Base-by-base conservation (phyloP, 2,888 invertebrate genomes). In the Conchocele bisecta region DNA sequence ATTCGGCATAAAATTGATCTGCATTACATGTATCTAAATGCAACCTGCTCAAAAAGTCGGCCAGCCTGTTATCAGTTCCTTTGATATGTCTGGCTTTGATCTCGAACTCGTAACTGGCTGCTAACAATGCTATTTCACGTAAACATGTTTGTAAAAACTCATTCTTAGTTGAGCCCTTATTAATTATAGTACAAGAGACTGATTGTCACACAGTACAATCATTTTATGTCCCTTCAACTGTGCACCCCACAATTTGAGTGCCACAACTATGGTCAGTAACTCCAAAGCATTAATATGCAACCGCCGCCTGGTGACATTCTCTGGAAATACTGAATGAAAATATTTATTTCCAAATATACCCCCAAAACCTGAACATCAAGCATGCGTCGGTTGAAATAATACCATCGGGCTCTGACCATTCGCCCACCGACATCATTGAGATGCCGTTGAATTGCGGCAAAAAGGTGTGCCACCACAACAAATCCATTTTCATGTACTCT, bases 391-490 rank as follows among this genome's bases (percentile, higher is more conserved):
- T 42, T 2, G 46, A 44, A 33, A 64, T 59, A 33, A 65, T 29
- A 33, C 17, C 54, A 60, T 71, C 71, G 13, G 60, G 41, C 4
- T 50, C 20, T 22, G 65, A 60, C 60, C 59, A 71, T 29, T 59
- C 65, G 5, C 53, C 71, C 0, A 35, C 29, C 20, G 35, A 5
- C 46, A 70, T 70, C 33, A 59, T 29, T 13, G 64, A 63, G 6
- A 70, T 29, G 7, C 64, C 54, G 50, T 64, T 64, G 44, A 59
- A 70, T 13, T 41, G 17, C 9, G 64, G 64, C 5, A 70, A 33
- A 70, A 59, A 64, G 11, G n/a, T 53, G 13, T 53, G 5, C 70
- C 64, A 70, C 64, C 64, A 70, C n/a, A 28, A 28, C 3, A 48
- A 2, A 28, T 71, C 60, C 24, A 60, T 65, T 17, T 20, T 22